These are phyloP conservation scores for Drosophila parabipectinata DNA, from an alignment of 1,140 invertebrate species.

Conservation along the genomic window DNA sequence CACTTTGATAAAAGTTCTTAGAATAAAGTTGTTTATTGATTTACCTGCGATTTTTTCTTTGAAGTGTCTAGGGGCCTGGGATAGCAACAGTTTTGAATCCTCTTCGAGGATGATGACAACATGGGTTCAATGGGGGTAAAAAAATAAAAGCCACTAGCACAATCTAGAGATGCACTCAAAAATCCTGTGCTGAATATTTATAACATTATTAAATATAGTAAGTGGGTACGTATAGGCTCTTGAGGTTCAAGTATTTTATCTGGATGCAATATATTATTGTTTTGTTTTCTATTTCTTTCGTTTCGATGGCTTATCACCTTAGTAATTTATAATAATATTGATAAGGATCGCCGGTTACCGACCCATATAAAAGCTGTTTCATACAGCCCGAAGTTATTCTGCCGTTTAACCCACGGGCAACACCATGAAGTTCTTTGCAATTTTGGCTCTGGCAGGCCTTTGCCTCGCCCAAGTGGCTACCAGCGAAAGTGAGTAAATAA, in stretches of 20 bases:
- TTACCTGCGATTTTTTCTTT: background rate
- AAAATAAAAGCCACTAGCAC: background rate
- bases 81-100: slow-evolving; percentile 19
- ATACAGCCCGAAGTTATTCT: background rate
- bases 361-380: slow-evolving; percentile 49
- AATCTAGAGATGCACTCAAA: slow-evolving; percentile 38
- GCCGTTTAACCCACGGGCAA: slow-evolving; percentile 1
- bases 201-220: slow-evolving; percentile 20
- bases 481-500: slow-evolving; percentile 48
- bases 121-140: background rate
- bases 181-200: slow-evolving; percentile 33
- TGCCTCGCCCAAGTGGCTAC: slow-evolving; percentile 32
- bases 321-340: slow-evolving; percentile 14
- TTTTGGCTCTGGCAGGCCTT: slow-evolving; percentile 29
- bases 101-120: slow-evolving; percentile 8
- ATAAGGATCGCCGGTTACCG: slow-evolving; percentile 17
- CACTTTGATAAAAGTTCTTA: slow-evolving; percentile 10
- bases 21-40: slow-evolving; percentile 3
- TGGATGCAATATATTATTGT: slow-evolving; percentile 48
- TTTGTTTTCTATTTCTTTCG: slow-evolving; percentile 31
- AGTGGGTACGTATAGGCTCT: slow-evolving; percentile 8
- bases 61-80: background rate
- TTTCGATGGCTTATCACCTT: slow-evolving; percentile 22
- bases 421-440: slow-evolving; percentile 48
- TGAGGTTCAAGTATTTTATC: slow-evolving; percentile 1